Evolutionary conservation across 2,888 invertebrate species (phyloP).

Genomic region (Colostygia pectinataria): DNA sequence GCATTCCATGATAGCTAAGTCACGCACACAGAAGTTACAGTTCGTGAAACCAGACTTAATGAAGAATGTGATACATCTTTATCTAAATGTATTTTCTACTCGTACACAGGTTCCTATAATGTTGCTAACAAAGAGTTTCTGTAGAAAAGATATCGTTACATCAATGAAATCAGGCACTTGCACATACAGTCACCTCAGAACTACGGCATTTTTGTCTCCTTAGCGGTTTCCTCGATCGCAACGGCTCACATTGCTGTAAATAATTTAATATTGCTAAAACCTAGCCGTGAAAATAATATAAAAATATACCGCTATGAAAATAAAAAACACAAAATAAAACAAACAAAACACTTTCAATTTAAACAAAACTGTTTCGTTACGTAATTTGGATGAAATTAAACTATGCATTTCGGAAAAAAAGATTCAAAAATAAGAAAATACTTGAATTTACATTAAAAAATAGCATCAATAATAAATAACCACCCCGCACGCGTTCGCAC

Average conservation of each 20-base stretch:
- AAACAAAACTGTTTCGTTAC: not conserved
- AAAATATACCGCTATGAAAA: not conserved
- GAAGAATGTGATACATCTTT: constrained; percentile 13
- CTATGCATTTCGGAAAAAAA: too few relatives aligned
- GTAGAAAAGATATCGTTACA: constrained; percentile 16
- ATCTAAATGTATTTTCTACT: constrained; percentile 19
- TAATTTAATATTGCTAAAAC: constrained; percentile 50
- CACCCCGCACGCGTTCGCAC: too few relatives aligned
- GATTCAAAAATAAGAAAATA: too few relatives aligned
- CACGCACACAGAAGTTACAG: constrained; percentile 9
- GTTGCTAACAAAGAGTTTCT: constrained; percentile 13
- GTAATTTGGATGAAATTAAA: not conserved
- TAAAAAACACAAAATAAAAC: not conserved
- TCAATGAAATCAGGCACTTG: constrained; percentile 32
- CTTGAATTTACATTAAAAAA: too few relatives aligned
- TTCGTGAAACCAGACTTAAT: constrained; percentile 19
- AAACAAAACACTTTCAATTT: not conserved
- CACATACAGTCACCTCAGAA: constrained; percentile 69
- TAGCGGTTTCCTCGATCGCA: constrained; percentile 70
- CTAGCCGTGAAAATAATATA: constrained; percentile 35
- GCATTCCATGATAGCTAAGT: constrained; percentile 24
- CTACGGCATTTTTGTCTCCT: constrained; percentile 78
- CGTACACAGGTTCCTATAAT: constrained; percentile 22
- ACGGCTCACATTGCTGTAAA: constrained; percentile 72
- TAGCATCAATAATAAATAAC: too few relatives aligned